Percentiles rank a stretch among this genome's conserved stretches.
These are phyloP conservation scores for Tachina fera DNA, from an alignment of 2,888 invertebrate genomes.

Conservation along the genomic window DNA sequence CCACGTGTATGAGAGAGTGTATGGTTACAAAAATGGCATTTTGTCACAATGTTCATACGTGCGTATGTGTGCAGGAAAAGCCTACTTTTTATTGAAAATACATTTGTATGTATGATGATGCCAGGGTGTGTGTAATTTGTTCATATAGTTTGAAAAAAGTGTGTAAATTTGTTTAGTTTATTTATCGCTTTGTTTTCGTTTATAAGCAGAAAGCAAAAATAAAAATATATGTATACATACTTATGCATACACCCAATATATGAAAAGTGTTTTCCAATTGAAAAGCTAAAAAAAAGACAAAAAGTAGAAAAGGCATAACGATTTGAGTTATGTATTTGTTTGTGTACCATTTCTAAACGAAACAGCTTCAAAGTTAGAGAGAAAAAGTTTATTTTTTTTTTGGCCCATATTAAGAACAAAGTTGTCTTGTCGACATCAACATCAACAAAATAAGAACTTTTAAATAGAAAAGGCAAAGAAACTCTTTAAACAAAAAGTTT, in stretches of 20 bases:
- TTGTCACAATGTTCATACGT: conserved; percentile 16
- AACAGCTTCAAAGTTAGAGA: conserved; percentile 29
- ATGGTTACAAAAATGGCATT: conserved; percentile 12
- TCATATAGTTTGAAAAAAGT: conserved; percentile 14
- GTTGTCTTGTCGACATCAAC: not conserved
- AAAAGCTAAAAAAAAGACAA: not conserved
- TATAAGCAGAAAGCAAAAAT: conserved; percentile 3
- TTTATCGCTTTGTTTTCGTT: conserved; percentile 4
- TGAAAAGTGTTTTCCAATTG: conserved; percentile 7
- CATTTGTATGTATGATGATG: not conserved
- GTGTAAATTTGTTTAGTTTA: conserved; percentile 5
- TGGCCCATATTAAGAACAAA: conserved; percentile 48
- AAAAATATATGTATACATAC: not conserved
- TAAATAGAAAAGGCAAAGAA: not conserved
- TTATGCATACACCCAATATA: conserved; percentile 16
- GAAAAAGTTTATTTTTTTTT: too few species aligned
- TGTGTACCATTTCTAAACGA: not conserved
- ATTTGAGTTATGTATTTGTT: conserved; percentile 13
- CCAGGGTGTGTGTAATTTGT: not conserved
- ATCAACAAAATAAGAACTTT: not conserved
- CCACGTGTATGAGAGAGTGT: conserved; percentile 14
- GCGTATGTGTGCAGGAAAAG: conserved; percentile 10
- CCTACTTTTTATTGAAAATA: conserved; percentile 14
- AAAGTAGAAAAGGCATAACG: not conserved
- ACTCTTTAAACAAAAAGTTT: not conserved